Conservation (phyloP, 2,888 invertebrate species). For the Nemoura dubitans region DNA sequence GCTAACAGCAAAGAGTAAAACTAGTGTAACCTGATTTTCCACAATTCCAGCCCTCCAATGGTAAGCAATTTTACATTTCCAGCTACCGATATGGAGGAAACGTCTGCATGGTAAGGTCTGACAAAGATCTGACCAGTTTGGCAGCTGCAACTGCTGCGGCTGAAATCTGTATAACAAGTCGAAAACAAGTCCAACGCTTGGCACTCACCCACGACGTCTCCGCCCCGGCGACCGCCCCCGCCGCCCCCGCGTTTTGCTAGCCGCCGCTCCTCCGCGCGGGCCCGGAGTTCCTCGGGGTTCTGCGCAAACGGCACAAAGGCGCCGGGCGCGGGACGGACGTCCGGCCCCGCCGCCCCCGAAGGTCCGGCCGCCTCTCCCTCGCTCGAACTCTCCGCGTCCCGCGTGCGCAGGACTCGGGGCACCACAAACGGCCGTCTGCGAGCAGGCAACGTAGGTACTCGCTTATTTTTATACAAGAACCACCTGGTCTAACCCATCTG, state of each 20-base stretch:
- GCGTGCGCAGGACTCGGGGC: slow-evolving; percentile 58
- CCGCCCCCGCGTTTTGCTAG: slow-evolving; percentile 54
- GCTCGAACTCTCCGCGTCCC: slow-evolving; percentile 57
- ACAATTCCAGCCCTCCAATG: no score
- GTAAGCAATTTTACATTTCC: no score
- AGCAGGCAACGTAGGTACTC: slow-evolving; percentile 40
- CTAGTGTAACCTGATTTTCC: no score
- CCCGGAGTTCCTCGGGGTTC: slow-evolving; percentile 79
- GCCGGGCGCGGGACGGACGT: slow-evolving; percentile 48
- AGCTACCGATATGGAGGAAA: no score
- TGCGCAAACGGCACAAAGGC: slow-evolving; percentile 56
- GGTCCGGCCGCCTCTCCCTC: slow-evolving; percentile 56
- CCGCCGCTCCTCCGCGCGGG: slow-evolving; percentile 67
- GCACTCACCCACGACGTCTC: slow-evolving; percentile 56
- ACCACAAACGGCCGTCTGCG: slow-evolving; percentile 54
- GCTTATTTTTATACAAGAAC: no score
- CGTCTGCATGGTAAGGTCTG: no score
- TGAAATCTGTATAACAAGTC: no score
- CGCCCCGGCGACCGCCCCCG: slow-evolving; percentile 40
- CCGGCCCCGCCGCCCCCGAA: background rate
- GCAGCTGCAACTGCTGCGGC: no score
- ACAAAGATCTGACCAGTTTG: no score
- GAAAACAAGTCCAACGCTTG: no score
- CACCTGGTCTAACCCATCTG: no score
- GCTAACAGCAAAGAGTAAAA: no score